Percentiles rank a stretch among this genome's conserved stretches.
These are phyloP conservation scores for Nemoura dubitans DNA, from an alignment of 2,888 invertebrate species.

Conservation along the genomic window DNA sequence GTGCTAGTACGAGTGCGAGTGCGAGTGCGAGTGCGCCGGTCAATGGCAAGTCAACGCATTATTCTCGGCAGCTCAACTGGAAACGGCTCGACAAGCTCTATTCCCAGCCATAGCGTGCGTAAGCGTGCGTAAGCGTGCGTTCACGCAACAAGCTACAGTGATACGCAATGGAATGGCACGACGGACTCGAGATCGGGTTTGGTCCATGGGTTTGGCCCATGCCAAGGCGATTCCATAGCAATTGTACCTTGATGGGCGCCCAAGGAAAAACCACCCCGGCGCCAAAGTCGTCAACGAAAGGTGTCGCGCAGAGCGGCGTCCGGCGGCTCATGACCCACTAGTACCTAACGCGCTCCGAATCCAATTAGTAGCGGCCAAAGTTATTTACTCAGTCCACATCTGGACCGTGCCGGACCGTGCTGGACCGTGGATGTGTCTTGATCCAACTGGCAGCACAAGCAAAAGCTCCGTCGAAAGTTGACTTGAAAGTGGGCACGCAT, in stretches of 20 bases:
- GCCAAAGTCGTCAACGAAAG: not conserved
- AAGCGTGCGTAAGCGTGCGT: not conserved
- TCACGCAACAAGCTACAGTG: not conserved
- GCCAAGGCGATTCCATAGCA: not conserved
- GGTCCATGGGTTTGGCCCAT: no score
- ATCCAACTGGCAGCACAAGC: not conserved
- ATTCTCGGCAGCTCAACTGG: not conserved
- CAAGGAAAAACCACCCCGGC: not conserved
- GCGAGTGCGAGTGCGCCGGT: no score
- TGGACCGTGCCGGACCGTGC: no score
- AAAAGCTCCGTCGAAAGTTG: not conserved
- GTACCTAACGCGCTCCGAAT: no score
- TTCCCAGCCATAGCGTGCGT: not conserved
- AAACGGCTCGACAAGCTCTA: not conserved
- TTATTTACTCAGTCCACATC: no score
- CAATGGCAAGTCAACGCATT: constrained; percentile 7
- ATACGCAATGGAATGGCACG: not conserved
- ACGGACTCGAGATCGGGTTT: not conserved
- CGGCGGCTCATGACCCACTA: no score
- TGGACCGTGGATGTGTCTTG: not conserved
- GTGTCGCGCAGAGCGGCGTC: not conserved
- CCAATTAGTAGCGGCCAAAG: no score
- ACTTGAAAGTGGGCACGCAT: not conserved
- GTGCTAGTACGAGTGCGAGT: no score
- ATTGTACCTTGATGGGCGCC: not conserved